Conservation (phyloP, 2,888 invertebrate genomes). For the Peribatodes rhomboidaria region DNA sequence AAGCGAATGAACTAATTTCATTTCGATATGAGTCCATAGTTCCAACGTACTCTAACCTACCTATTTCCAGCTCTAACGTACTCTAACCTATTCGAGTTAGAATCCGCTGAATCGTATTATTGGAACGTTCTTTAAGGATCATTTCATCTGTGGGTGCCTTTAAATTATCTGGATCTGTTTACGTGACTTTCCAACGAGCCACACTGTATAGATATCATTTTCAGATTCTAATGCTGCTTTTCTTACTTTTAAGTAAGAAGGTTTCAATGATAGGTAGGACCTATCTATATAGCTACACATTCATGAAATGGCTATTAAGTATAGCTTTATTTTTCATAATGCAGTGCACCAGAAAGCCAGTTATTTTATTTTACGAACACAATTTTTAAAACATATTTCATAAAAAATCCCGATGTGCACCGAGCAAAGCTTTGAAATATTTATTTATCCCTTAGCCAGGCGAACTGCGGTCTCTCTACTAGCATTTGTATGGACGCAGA, state of each 20-base stretch:
- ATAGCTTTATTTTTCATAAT: no score
- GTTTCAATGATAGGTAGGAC: no score
- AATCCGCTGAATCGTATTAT: slow-evolving; percentile 1
- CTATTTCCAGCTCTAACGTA: slow-evolving; percentile 10
- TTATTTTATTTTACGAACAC: no score
- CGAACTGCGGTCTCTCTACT: slow-evolving; percentile 41
- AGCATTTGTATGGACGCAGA: slow-evolving; percentile 52
- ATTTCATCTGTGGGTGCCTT: not conserved
- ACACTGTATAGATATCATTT: no score
- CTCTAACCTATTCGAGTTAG: not conserved
- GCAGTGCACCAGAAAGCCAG: no score
- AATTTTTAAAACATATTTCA: no score
- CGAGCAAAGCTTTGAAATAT: slow-evolving; percentile 30
- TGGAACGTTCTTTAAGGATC: not conserved
- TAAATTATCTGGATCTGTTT: no score
- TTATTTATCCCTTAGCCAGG: slow-evolving; percentile 27
- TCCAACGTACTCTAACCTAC: not conserved
- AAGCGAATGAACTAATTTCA: slow-evolving; percentile 33
- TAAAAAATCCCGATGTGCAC: not conserved
- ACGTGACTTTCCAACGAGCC: no score
- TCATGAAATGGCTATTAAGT: no score
- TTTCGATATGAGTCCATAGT: slow-evolving; percentile 20
- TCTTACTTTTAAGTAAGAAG: no score
- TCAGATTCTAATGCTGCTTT: no score
- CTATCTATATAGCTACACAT: no score